Base-by-base conservation (phyloP, 2,888 invertebrate genomes). In the Ophion ventricosus region DNA sequence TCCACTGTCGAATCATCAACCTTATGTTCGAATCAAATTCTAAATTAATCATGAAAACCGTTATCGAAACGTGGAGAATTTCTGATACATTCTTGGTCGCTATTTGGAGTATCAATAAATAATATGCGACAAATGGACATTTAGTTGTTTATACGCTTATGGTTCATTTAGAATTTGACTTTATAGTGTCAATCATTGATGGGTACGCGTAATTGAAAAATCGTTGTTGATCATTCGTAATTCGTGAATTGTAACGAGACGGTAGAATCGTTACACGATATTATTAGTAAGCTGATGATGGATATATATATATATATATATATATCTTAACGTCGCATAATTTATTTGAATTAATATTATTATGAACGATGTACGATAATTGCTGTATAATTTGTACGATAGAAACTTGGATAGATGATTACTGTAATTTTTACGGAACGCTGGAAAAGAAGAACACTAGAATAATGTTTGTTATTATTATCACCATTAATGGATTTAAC, bases 351-450 rank as follows among this genome's bases (percentile, higher is more conserved):
- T 66, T 66, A 72, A 56, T 69, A 79, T 35, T 75, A 80, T 83
- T 73, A 76, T 70, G 75, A 75, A 81, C 57, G 40, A 76, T 76
- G 76, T 66, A 66, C 66, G 76, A 79, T 74, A 75, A 75, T 82
- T 77, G 81, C 81, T 81, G 84, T 84, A 81, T 84, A 78, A 84
- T 79, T 84, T 84, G 82, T 84, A 84, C 78, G 78, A 84, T 82
- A 83, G 80, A 69, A 75, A 67, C 72, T 69, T 59, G 26, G 43
- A 78, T 70, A 78, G 54, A 73, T 25, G 40, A 79, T 84, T 73
- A 74, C 69, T 84, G 82, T 75, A 54, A 84, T 82, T 84, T 84
- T 82, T 82, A 84, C 82, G 75, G 82, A 84, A 74, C 73, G 80
- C 72, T 76, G 63, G 57, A 64, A 79, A 69, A 77, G 69, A 72